These are phyloP conservation scores for Actias luna DNA, from an alignment of 2,888 invertebrate genomes.

Conservation along the genomic window DNA sequence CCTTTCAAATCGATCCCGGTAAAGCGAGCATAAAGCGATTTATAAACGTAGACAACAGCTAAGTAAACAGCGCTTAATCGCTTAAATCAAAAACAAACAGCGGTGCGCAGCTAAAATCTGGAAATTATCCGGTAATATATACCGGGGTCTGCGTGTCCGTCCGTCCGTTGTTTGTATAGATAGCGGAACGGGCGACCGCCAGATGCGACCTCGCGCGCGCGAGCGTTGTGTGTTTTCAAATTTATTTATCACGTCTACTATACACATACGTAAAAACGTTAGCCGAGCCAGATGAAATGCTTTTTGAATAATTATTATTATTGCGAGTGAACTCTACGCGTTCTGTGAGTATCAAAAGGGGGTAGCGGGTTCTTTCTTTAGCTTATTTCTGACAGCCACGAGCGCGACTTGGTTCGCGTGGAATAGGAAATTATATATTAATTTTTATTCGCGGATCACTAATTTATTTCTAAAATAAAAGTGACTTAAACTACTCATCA, in stretches of 20 bases:
- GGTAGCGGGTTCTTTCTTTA: too few species aligned
- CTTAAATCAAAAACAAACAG: slow-evolving; percentile 20
- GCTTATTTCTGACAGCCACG: too few species aligned
- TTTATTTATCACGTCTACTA: slow-evolving; percentile 13
- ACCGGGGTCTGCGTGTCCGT: slow-evolving; percentile 35
- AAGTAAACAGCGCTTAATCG: slow-evolving; percentile 14
- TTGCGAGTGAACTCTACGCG: too few species aligned
- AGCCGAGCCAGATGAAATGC: background rate
- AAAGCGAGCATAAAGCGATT: background rate
- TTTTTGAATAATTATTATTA: too few species aligned
- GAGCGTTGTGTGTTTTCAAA: background rate
- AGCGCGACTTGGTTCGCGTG: too few species aligned
- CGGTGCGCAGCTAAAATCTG: slow-evolving; percentile 13
- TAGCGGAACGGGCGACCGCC: slow-evolving; percentile 17
- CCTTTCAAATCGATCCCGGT: background rate
- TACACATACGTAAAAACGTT: background rate
- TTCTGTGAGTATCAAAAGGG: too few species aligned
- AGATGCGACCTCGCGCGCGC: slow-evolving; percentile 17
- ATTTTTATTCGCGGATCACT: too few species aligned
- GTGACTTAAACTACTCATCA: too few species aligned
- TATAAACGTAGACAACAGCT: slow-evolving; percentile 8
- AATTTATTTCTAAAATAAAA: too few species aligned
- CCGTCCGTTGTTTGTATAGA: slow-evolving; percentile 21
- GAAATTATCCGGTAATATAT: slow-evolving; percentile 35
- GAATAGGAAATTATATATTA: too few species aligned